Conservation (phyloP, 2,888 invertebrate genomes). For the Microchrysa polita region DNA sequence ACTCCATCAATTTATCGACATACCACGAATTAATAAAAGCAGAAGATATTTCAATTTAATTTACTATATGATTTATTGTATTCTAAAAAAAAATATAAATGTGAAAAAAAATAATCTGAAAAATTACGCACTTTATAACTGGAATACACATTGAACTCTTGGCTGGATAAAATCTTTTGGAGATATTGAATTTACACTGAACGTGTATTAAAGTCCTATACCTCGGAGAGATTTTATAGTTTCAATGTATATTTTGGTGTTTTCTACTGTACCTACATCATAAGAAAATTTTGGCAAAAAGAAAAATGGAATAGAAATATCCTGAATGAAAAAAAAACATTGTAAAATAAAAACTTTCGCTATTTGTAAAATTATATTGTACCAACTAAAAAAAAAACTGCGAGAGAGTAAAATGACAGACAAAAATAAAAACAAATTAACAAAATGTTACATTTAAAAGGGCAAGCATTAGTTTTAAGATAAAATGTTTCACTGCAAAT, state of each 20-base stretch:
- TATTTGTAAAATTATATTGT: constrained; percentile 27
- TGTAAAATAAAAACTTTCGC: constrained; percentile 41
- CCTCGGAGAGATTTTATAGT: constrained; percentile 23
- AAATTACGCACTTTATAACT: constrained; percentile 8
- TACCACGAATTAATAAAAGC: background rate
- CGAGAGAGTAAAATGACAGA: constrained; percentile 11
- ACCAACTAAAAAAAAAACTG: constrained; percentile 17
- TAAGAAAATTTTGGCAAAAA: constrained; percentile 17
- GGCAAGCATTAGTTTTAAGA: constrained; percentile 29
- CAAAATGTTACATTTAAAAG: constrained; percentile 36
- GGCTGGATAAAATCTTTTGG: constrained; percentile 38
- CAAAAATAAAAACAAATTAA: constrained; percentile 3
- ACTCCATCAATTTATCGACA: background rate
- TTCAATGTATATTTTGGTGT: constrained; percentile 15
- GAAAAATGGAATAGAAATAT: constrained; percentile 4
- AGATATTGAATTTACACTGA: background rate
- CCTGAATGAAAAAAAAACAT: background rate
- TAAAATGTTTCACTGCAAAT: constrained; percentile 41
- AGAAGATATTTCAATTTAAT: constrained; percentile 9
- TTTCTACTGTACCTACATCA: background rate
- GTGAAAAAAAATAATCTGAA: background rate
- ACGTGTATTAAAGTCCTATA: background rate
- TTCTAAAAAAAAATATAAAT: background rate
- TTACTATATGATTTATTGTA: background rate
- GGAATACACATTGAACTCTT: constrained; percentile 39